Conservation (phyloP, 2,888 invertebrate genomes). For the Parnassius mnemosyne region DNA sequence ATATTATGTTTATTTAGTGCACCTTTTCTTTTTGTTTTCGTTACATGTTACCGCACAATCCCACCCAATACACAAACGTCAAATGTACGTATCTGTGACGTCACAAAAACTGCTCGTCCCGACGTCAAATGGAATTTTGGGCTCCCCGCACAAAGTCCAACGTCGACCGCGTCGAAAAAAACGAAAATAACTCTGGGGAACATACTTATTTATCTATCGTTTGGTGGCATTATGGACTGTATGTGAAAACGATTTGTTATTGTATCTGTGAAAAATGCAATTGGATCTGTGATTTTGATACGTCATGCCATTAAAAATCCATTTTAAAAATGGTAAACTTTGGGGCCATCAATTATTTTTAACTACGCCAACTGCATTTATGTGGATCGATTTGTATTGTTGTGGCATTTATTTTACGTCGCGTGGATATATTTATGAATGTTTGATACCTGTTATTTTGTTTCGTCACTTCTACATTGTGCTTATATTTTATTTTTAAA, state of each 20-base stretch:
- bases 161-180: constrained; percentile 79
- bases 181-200: constrained; percentile 62
- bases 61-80: constrained; percentile 66
- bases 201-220: constrained; percentile 15
- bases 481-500: constrained; percentile 41
- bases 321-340: constrained; percentile 29
- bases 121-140: constrained; percentile 66
- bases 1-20: constrained; percentile 77
- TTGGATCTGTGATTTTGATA: constrained; percentile 66
- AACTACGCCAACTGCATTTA: constrained; percentile 43
- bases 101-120: constrained; percentile 41
- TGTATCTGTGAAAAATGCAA: constrained; percentile 46
- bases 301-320: constrained; percentile 32
- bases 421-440: constrained; percentile 44
- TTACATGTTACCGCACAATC: constrained; percentile 79
- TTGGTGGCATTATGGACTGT: constrained; percentile 42
- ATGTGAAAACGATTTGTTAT: constrained; percentile 29
- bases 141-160: constrained; percentile 76
- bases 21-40: constrained; percentile 78
- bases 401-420: constrained; percentile 68
- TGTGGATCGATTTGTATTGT: constrained; percentile 58
- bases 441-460: constrained; percentile 35
- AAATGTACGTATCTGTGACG: constrained; percentile 46
- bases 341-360: constrained; percentile 32
- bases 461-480: constrained; percentile 50